Evolutionary conservation across 2,113 vertebrate genomes (phyloP).

Genomic region (Pseudopodoces humilis): DNA sequence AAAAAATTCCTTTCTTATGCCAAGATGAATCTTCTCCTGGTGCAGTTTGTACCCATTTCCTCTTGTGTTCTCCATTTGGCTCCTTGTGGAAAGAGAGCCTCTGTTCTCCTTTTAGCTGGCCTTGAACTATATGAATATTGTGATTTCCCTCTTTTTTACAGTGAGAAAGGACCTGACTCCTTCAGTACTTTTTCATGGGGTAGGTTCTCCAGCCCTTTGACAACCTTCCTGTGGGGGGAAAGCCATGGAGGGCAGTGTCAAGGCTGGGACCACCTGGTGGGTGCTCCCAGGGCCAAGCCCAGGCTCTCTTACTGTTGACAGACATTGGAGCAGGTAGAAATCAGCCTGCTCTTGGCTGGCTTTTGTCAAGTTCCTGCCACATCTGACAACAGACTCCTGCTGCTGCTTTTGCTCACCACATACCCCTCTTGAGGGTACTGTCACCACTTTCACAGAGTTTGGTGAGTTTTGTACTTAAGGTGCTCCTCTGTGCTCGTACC

Average conservation of each 20-base stretch:
- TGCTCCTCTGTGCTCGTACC: neutral
- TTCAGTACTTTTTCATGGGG: neutral
- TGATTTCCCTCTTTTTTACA: neutral
- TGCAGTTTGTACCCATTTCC: neutral
- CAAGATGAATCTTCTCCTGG: neutral
- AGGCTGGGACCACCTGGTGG: accelerated
- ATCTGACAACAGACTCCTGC: accelerated
- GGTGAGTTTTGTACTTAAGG: neutral
- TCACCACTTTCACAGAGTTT: neutral
- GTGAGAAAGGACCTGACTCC: neutral
- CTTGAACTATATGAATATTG: neutral
- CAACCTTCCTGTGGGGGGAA: neutral
- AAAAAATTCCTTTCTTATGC: neutral
- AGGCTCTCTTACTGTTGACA: neutral
- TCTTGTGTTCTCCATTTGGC: neutral
- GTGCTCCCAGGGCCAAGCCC: neutral
- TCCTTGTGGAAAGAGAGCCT: neutral
- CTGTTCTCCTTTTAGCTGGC: neutral
- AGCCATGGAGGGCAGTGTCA: neutral
- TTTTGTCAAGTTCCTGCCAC: neutral
- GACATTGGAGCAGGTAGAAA: neutral
- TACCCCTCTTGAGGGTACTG: neutral
- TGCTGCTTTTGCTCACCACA: neutral
- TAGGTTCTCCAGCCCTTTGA: neutral
- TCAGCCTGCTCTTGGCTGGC: neutral